Percentiles rank a stretch among this genome's conserved stretches.
Conservation (phyloP, 2,888 invertebrate species). For the Acrocera orbiculus region DNA sequence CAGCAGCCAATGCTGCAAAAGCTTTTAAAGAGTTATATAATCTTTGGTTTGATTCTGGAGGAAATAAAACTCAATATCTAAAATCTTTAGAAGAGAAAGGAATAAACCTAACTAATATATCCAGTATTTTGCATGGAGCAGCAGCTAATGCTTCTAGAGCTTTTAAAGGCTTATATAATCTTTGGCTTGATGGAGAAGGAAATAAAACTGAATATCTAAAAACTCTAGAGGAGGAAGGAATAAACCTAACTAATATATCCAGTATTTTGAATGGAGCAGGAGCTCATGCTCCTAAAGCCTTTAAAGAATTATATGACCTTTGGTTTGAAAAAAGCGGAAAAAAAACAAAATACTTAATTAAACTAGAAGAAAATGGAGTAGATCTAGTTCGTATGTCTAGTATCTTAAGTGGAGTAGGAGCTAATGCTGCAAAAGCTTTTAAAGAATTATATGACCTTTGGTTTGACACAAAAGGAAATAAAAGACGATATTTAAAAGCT, state of each 20-base stretch:
- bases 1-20: conserved; percentile 8
- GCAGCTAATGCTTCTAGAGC: conserved; percentile 7
- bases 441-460: conserved; percentile 15
- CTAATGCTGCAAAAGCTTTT: conserved; percentile 16
- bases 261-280: conserved; percentile 14
- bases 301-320: conserved; percentile 2
- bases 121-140: conserved; percentile 2
- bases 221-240: conserved; percentile 12
- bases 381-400: background rate
- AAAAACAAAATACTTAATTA: conserved; percentile 1
- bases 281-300: conserved; percentile 1
- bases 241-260: conserved; percentile 14
- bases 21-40: conserved; percentile 4
- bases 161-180: conserved; percentile 13
- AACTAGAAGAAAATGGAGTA: background rate
- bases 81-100: conserved; percentile 2
- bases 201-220: conserved; percentile 8
- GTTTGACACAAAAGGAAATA: conserved; percentile 12
- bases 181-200: conserved; percentile 15
- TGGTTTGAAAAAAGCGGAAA: conserved; percentile 1
- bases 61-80: conserved; percentile 3
- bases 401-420: conserved; percentile 1
- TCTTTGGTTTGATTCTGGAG: conserved; percentile 6
- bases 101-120: conserved; percentile 1
- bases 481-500: conserved; percentile 7